Percentiles rank a stretch among this genome's conserved stretches.
These are phyloP conservation scores for Vidua macroura DNA, from an alignment of 2,113 vertebrate species.

Conservation along the genomic window DNA sequence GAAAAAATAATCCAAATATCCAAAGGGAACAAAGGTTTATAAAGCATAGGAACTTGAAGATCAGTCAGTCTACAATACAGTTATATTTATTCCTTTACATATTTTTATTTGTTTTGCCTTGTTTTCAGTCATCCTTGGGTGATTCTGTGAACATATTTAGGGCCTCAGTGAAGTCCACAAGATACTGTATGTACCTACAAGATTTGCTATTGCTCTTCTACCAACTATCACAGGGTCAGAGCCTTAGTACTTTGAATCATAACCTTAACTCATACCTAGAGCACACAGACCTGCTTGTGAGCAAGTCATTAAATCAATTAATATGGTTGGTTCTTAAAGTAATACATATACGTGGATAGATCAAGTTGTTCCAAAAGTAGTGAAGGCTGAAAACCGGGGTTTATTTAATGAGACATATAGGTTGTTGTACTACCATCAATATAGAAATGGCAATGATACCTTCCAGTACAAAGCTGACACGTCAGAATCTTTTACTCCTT, in stretches of 20 bases:
- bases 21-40: background rate
- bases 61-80: background rate
- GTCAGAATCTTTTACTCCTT: background rate
- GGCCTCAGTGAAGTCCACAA: background rate
- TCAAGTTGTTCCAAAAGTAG: background rate
- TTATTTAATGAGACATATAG: background rate
- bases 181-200: background rate
- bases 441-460: background rate
- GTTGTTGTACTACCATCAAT: background rate
- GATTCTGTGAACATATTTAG: background rate
- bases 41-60: background rate
- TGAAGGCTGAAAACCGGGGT: background rate
- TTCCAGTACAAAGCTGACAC: background rate
- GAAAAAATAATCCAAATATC: background rate
- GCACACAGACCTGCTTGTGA: background rate
- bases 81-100: background rate
- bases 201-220: background rate
- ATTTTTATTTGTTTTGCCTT: background rate
- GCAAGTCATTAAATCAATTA: background rate
- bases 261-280: background rate
- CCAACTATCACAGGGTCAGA: background rate
- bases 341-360: background rate
- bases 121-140: background rate
- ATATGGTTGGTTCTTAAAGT: background rate
- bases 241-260: background rate